These are phyloP conservation scores for Otis tarda DNA, from an alignment of 2,113 vertebrate genomes.

Conservation along the genomic window DNA sequence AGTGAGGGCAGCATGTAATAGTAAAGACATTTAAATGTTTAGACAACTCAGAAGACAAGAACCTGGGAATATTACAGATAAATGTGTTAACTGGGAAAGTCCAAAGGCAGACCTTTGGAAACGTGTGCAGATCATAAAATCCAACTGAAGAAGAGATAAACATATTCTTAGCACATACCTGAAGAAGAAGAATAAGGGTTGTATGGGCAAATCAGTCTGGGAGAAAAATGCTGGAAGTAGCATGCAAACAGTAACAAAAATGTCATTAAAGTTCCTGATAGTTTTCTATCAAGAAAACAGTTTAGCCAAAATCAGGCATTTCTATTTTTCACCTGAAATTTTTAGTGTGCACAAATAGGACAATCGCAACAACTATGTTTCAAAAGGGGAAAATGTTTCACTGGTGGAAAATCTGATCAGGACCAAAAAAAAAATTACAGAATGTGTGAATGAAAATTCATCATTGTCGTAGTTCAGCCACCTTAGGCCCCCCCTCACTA, in stretches of 20 bases:
- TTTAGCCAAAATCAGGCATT: not conserved
- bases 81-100: not conserved
- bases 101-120: not conserved
- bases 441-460: not conserved
- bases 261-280: not conserved
- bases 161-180: not conserved
- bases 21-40: not conserved
- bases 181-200: not conserved
- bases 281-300: not conserved
- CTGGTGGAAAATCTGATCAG: not conserved
- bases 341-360: not conserved
- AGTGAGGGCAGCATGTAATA: not conserved
- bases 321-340: not conserved
- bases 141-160: not conserved
- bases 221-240: not conserved
- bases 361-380: not conserved
- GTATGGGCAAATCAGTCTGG: not conserved
- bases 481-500: no score
- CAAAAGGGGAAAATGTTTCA: not conserved
- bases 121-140: not conserved
- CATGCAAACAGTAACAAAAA: not conserved
- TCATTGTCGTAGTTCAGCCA: no score
- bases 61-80: not conserved
- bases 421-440: not conserved
- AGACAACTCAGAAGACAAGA: not conserved